These are phyloP conservation scores for Platalea minor DNA, from an alignment of 2,797 vertebrate species.

Conservation along the genomic window DNA sequence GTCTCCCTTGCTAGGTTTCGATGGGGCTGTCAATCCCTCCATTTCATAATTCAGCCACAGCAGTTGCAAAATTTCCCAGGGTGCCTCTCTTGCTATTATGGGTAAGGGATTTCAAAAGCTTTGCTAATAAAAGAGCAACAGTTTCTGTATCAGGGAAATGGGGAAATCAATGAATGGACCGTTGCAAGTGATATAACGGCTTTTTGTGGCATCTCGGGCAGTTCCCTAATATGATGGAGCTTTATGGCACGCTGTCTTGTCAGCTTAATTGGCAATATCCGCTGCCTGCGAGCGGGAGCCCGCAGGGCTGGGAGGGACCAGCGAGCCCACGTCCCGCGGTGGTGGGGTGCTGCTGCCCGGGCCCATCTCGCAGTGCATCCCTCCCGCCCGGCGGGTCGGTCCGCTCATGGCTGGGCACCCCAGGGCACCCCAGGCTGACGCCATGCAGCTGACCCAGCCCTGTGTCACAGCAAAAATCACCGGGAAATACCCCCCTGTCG, in stretches of 20 bases:
- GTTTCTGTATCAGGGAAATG: background rate
- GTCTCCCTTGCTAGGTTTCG: background rate
- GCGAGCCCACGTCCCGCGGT: rapidly evolving
- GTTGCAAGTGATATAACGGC: constrained; percentile 13
- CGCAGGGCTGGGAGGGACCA: background rate
- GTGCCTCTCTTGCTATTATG: background rate
- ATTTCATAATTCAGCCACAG: constrained; percentile 25
- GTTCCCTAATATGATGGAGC: background rate
- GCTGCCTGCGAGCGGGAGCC: background rate
- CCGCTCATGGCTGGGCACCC: rapidly evolving
- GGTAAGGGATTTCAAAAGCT: constrained; percentile 34
- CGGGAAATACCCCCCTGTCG: background rate
- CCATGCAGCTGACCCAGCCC: background rate
- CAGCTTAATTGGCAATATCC: background rate
- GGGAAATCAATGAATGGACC: constrained; percentile 34
- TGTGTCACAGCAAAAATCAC: rapidly evolving
- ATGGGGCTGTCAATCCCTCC: background rate
- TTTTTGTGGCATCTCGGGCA: background rate
- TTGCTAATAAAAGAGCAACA: constrained; percentile 25
- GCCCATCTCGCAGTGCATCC: background rate
- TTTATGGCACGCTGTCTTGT: background rate
- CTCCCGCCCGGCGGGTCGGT: rapidly evolving
- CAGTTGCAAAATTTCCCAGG: constrained; percentile 12
- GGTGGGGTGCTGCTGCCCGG: background rate
- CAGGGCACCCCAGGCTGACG: background rate